These are phyloP conservation scores for Schizotus pectinicornis DNA, from an alignment of 2,888 invertebrate species.

Conservation along the genomic window DNA sequence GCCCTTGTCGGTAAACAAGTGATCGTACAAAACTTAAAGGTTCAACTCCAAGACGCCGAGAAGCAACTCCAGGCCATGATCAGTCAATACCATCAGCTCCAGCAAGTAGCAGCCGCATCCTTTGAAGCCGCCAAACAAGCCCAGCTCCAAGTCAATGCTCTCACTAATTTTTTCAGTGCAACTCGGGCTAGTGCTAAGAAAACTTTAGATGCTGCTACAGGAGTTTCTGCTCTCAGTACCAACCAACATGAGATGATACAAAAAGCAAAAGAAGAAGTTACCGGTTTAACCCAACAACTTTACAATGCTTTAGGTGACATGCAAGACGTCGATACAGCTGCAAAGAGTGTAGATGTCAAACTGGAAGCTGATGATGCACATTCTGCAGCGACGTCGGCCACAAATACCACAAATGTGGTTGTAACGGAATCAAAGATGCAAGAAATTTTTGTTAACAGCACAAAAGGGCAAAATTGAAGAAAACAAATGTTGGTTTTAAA, in stretches of 20 bases:
- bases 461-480: background rate
- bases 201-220: constrained; percentile 70
- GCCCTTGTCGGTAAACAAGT: constrained; percentile 68
- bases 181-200: constrained; percentile 68
- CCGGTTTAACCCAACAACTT: constrained; percentile 68
- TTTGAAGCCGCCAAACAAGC: constrained; percentile 74
- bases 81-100: constrained; percentile 73
- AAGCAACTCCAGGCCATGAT: constrained; percentile 69
- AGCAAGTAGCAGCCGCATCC: constrained; percentile 70
- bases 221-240: constrained; percentile 72
- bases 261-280: constrained; percentile 68
- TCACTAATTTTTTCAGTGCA: constrained; percentile 69
- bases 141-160: constrained; percentile 67
- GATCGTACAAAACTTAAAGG: constrained; percentile 62
- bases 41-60: constrained; percentile 72
- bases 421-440: constrained; percentile 10
- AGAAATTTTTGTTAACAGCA: background rate
- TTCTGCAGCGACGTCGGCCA: constrained; percentile 70
- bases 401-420: constrained; percentile 24
- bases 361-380: constrained; percentile 74
- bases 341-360: constrained; percentile 67
- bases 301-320: constrained; percentile 71
- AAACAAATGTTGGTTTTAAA: too few relatives aligned
- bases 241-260: constrained; percentile 77
- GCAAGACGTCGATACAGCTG: constrained; percentile 71